Base-by-base conservation (phyloP, 2,888 invertebrate species). In the Calephelis perditalis region DNA sequence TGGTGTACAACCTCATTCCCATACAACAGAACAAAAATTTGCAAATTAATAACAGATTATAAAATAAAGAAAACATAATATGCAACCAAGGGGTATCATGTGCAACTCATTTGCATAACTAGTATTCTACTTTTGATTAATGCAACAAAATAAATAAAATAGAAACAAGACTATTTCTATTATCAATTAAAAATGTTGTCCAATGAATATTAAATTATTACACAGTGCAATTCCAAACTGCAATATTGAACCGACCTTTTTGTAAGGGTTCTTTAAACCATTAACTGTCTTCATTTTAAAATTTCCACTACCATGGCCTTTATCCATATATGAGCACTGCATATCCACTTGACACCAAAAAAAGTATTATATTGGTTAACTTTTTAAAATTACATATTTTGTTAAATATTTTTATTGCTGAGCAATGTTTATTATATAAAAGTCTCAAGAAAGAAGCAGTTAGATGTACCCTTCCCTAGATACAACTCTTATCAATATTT, bases 241-340 rank as follows among this genome's bases (percentile, higher is more conserved):
- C 69, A 71, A 71, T 68, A 63, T 62, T 70, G 70, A 70, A 89
- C 89, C 79, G 83, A 89, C 89, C 89, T 89, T 87, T 74, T 75
- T 82, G 73, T 81, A 85, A 81, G 82, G 79, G 79, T 84, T 88
- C 86, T 84, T 87, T 83, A 80, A 77, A 83, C 74, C 77, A 82
- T 81, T 86, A 78, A 80, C 71, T 65, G 78, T 89, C 89, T 89
- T 89, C 89, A 84, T 86, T 81, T 84, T 88, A 74, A 81, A 71
- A 73, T 81, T 81, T 71, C 87, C 86, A 80, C 78, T 73, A 80
- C 80, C 79, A 80, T 72, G 76, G 71, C 81, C 82, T 77, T 78
- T 85, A 79, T 82, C 84, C 82, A 80, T 83, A 75, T 87, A 74
- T 71, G 84, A 85, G 86, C 85, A 86, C 88, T 88, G 86, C 89